Base-by-base conservation (phyloP, 2,888 invertebrate species). In the Euzetes globulus region DNA sequence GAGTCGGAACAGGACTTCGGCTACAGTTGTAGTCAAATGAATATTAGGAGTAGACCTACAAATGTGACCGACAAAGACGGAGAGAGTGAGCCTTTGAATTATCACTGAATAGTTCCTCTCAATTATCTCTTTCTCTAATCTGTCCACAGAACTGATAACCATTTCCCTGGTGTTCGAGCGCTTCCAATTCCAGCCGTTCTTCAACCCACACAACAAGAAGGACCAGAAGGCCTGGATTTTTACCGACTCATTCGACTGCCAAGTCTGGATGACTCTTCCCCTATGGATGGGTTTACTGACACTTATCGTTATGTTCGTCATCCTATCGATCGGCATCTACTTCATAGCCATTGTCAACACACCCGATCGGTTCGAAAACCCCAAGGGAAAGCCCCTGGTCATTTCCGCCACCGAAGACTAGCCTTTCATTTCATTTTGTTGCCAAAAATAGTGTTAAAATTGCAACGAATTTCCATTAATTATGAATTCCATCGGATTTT, bases 281-380 rank as follows among this genome's bases (percentile, higher is more conserved):
- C 95, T 98, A 80, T 91, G 93, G 90, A 89, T 92, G 78, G 93
- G 91, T 17, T 85, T 98, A 27, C 88, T 98, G 79, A 89, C 93
- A 0, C 88, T 89, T 0, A 84, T 89, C 75, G 86, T 98, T 29
- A 84, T 97, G 58, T 85, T 90, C 5, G 79, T 88, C 50, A 94
- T 98, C 80, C 87, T 94, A 78, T 88, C 90, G 80, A 89, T 90
- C 83, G 97, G 94, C 0, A 85, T 97, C 74, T 87, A 88, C 79
- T 94, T 95, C 92, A 90, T 99, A 83, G 87, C 94, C 87, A 92
- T 92, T 81, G 93, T 99, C 79, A 90, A 91, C 80, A 96, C 96
- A 41, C 96, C 94, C 92, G 98, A 98, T 85, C 87, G 94, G 79
- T 99, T 96, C 82, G 98, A 99, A 83, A 98, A 99, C 84, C 94